Percentiles rank a stretch among this genome's conserved stretches.
Conservation (phyloP, 2,797 vertebrate genomes). For the Gallinago stenura region DNA sequence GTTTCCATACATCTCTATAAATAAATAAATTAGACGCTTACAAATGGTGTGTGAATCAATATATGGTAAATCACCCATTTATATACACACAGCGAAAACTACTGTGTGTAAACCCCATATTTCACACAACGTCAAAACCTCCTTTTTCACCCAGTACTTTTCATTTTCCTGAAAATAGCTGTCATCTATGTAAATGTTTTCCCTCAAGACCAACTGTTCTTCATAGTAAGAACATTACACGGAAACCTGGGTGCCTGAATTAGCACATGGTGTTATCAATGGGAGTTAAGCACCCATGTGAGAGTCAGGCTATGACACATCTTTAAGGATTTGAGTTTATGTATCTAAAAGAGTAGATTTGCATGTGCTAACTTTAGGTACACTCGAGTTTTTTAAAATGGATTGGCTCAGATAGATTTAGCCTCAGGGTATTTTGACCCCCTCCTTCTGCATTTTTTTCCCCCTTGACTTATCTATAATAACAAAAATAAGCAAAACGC, state of each 20-base stretch:
- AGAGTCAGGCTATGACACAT: background rate
- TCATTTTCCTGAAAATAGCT: constrained; percentile 57
- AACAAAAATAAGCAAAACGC: constrained; percentile 23
- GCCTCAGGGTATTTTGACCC: constrained; percentile 30
- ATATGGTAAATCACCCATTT: constrained; percentile 54
- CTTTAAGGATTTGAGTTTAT: background rate
- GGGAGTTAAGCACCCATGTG: constrained; percentile 3
- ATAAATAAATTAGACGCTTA: constrained; percentile 60
- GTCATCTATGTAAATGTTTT: constrained; percentile 54
- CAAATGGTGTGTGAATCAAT: constrained; percentile 53
- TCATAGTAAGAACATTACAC: background rate
- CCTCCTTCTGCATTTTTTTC: background rate
- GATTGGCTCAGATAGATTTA: constrained; percentile 21
- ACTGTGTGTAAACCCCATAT: constrained; percentile 51
- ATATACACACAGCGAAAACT: constrained; percentile 44
- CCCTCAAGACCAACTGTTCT: constrained; percentile 47
- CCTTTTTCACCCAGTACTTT: constrained; percentile 50
- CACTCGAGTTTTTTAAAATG: background rate
- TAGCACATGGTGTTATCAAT: constrained; percentile 54
- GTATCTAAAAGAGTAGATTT: background rate
- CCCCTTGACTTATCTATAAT: background rate
- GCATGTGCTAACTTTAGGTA: constrained; percentile 16
- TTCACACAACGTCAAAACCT: constrained; percentile 57
- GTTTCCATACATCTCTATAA: constrained; percentile 55
- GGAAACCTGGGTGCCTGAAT: constrained; percentile 38